Percentiles rank a stretch among this genome's conserved stretches.
These are phyloP conservation scores for Mastomys coucha DNA, from an alignment of 2,113 vertebrate species.

Conservation along the genomic window DNA sequence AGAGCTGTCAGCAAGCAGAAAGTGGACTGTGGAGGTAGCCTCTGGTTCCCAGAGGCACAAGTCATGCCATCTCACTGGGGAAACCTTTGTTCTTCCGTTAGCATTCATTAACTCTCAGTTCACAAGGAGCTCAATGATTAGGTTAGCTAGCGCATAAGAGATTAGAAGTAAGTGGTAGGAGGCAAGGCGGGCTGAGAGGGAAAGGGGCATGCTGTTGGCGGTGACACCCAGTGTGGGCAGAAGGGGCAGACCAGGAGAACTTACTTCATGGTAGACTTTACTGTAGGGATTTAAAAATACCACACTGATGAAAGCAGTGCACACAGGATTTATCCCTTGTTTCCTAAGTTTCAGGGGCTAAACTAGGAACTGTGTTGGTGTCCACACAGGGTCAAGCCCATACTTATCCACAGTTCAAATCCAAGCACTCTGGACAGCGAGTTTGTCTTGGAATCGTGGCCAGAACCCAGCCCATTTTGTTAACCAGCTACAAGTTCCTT, in stretches of 20 bases:
- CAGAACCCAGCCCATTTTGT: neutral
- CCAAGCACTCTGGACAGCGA: neutral
- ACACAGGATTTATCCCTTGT: neutral
- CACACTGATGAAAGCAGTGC: neutral
- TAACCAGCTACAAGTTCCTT: neutral
- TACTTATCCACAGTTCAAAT: neutral
- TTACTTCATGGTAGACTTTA: neutral
- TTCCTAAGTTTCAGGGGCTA: neutral
- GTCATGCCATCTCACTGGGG: neutral
- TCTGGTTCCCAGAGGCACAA: neutral
- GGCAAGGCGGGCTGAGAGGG: too few relatives aligned
- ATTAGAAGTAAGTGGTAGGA: neutral
- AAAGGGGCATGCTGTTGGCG: fast-evolving
- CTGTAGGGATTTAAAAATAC: neutral
- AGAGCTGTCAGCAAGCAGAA: neutral
- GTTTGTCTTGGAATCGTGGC: neutral
- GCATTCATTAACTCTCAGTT: neutral
- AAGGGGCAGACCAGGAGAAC: neutral
- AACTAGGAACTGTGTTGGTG: neutral
- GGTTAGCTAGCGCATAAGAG: neutral
- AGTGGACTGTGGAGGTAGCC: neutral
- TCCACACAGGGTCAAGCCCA: neutral
- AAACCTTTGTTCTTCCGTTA: conserved; percentile 14
- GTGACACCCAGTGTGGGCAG: neutral
- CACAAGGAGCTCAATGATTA: neutral